These are phyloP conservation scores for Digitonthophagus gazella DNA, from an alignment of 2,888 invertebrate species.

Conservation along the genomic window DNA sequence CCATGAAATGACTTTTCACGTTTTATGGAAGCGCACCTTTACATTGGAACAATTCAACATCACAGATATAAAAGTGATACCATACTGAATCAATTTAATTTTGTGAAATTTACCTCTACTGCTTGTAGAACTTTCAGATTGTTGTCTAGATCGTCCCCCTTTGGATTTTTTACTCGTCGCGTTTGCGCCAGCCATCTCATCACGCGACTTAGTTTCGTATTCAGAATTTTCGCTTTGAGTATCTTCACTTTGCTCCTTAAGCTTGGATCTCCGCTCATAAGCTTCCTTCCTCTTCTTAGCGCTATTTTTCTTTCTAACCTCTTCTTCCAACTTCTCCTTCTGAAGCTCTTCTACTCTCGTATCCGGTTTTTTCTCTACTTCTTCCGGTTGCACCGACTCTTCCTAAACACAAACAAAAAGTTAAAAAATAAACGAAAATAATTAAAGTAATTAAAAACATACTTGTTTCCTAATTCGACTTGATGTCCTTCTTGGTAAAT, in stretches of 20 bases:
- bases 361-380: constrained; percentile 24
- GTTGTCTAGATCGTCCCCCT: constrained; percentile 28
- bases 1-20: too few relatives aligned
- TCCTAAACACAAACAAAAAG: constrained; percentile 23
- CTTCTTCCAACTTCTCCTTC: constrained; percentile 50
- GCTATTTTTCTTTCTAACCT: constrained; percentile 53
- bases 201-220: constrained; percentile 31
- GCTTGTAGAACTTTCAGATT: constrained; percentile 35
- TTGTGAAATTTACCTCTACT: constrained; percentile 36
- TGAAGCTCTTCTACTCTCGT: constrained; percentile 33
- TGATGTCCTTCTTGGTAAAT: constrained; percentile 67
- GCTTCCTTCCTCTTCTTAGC: constrained; percentile 48
- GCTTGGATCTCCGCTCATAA: constrained; percentile 55
- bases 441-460: constrained; percentile 46
- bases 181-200: constrained; percentile 48
- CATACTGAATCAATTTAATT: too few relatives aligned
- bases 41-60: too few relatives aligned
- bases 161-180: constrained; percentile 40
- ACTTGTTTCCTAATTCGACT: constrained; percentile 60
- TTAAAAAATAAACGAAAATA: background rate
- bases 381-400: constrained; percentile 21
- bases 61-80: too few relatives aligned
- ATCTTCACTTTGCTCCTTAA: constrained; percentile 55
- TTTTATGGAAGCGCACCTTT: too few relatives aligned
- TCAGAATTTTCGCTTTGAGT: constrained; percentile 36